Evolutionary conservation across 2,113 vertebrate species (phyloP), one percentile per base, ranked within the genome.

Genomic region (Menidia beryllina): DNA sequence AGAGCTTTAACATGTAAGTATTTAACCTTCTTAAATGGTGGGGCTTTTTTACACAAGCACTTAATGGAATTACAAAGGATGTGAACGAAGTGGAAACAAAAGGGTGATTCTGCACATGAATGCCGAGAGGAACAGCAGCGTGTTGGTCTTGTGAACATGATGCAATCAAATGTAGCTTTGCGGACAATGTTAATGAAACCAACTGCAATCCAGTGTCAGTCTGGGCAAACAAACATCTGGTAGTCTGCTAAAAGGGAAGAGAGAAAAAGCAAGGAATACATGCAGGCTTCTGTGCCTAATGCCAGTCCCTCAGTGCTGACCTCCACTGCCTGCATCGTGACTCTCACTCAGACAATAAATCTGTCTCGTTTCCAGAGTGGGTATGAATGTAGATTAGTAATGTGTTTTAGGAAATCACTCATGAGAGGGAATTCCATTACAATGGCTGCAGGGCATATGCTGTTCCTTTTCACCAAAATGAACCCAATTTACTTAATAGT

Each of bases 211-310:
- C 63, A 56, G 47, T 0, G 12, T 9, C 1, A 20, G 57, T 70
- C 72, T 85, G 69, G 65, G 64, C 65, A 85, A 85, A 79, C 84
- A 85, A 68, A 84, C 81, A 83, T 79, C 78, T 89, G 83, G 77
- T 79, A 24, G 69, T 83, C 68, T 69, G 81, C 86, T 66, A 49
- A 84, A 84, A 81, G 52, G 51, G 14, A 30, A 66, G 52, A 39
- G 15, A 51, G 5, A 26, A 7, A 12, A 54, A 27, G 39, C n/a
- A 34, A 57, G 36, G 27, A 77, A 61, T 65, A 76, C 52, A 72
- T 69, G 26, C 55, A 49, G 24, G 50, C 57, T 80, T 64, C 75
- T 72, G 53, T 73, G 38, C 24, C 75, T 63, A 71, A 50, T 53
- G 49, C 11, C 30, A 60, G 69, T 69, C 48, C 52, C 23, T 51